Conservation (phyloP, 2,797 vertebrate genomes). For the Gallirallus australis region DNA sequence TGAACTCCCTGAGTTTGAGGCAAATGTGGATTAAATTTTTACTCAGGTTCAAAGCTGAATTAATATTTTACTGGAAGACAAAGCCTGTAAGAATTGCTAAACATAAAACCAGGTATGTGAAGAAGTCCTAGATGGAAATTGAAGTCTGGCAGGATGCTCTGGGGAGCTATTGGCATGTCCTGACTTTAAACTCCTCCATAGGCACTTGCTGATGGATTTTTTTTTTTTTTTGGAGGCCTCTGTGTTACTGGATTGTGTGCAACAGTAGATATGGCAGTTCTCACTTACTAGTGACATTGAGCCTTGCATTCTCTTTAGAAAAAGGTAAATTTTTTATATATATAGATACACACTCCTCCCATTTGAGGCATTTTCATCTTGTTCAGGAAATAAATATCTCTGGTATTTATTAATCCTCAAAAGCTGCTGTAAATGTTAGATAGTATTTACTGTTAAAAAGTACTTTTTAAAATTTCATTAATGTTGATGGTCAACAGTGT, state of each 20-base stretch:
- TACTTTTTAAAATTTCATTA: not conserved
- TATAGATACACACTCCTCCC: fast-evolving
- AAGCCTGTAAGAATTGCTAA: not conserved
- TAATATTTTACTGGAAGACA: not conserved
- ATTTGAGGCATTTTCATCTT: not conserved
- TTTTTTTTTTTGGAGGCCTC: not conserved
- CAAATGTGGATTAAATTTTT: not conserved
- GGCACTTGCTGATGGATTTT: not conserved
- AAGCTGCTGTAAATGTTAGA: not conserved
- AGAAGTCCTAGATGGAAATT: not conserved
- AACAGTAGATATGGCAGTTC: not conserved
- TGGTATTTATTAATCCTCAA: not conserved
- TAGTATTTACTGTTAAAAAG: not conserved
- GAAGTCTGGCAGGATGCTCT: not conserved
- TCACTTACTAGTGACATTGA: not conserved
- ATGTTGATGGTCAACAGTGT: not conserved
- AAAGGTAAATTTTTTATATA: not conserved
- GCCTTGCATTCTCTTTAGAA: not conserved
- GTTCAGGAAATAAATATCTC: not conserved
- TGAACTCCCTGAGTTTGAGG: not conserved
- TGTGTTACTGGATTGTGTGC: not conserved
- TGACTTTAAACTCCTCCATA: not conserved
- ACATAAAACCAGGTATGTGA: not conserved
- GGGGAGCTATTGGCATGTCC: not conserved
- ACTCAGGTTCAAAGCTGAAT: not conserved